Conservation (phyloP, 2,888 invertebrate species). For the Leucania comma region DNA sequence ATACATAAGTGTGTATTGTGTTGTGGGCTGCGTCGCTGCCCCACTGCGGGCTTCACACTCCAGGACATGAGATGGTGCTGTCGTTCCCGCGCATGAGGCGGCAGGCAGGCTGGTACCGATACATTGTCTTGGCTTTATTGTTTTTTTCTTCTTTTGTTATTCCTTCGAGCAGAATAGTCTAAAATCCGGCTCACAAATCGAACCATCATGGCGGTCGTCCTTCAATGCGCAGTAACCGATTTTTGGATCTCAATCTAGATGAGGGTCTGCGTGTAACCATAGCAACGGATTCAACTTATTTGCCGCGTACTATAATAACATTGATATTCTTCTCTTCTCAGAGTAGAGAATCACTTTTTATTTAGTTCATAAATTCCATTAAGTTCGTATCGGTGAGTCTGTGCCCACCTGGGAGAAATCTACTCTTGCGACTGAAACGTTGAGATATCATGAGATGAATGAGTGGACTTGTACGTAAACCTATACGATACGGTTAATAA, state of each 20-base stretch:
- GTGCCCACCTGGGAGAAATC: neutral
- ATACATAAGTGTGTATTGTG: constrained; percentile 15
- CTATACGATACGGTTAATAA: neutral
- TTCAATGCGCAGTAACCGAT: too few species aligned
- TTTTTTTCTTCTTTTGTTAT: too few species aligned
- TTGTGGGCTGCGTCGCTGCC: constrained; percentile 1
- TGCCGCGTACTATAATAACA: too few species aligned
- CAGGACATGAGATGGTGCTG: too few species aligned
- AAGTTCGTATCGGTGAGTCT: neutral
- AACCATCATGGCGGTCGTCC: too few species aligned
- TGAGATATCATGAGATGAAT: neutral
- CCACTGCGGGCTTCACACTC: neutral
- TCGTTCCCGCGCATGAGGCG: neutral
- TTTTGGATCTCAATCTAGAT: too few species aligned
- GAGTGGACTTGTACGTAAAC: neutral
- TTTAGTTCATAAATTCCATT: too few species aligned
- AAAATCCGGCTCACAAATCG: too few species aligned
- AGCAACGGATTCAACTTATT: too few species aligned
- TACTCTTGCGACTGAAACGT: neutral
- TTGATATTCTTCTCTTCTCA: neutral
- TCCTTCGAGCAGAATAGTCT: too few species aligned
- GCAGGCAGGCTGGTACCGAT: neutral
- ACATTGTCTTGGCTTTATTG: neutral
- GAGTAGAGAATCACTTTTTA: neutral
- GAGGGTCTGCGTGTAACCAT: too few species aligned